Evolutionary conservation across 2,113 vertebrate genomes (phyloP), one percentile per base, ranked within the genome.

Genomic region (Cromileptes altivelis): DNA sequence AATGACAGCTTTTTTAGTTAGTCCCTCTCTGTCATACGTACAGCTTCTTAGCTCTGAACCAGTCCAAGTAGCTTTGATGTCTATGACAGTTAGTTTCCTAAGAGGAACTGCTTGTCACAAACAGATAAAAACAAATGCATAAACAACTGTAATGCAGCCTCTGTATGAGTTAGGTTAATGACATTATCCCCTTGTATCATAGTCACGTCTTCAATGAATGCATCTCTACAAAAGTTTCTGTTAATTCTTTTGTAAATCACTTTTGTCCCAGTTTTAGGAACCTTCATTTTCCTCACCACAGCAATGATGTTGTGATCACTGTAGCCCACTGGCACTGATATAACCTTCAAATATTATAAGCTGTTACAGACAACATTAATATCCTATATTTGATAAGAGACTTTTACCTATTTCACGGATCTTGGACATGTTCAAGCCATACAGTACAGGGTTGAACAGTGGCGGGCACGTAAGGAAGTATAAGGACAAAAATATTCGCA

Each of bases 341-440:
- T 37, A 37, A 37, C 6, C 33, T 8, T 37, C 6, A 7, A 37
- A 37, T 0, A 37, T 37, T 37, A 37, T 37, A 37, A 37, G 33
- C 6, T 37, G 33, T 37, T 37, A 6, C 33, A 37, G 33, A 37
- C 42, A 45, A 45, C 11, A 18, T 50, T 18, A 18, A 1, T 50
- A 50, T 17, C 49, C n/a, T 23, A 23, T n/a, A 27, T 17, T 58
- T 27, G 25, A 14, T 5, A 45, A 8, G 23, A 72, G 17, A 77
- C 45, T 81, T 78, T 74, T 86, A 52, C 78, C 73, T 42, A 63
- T 37, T 2, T 4, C 37, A 4, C 83, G 71, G 0, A 85, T 78
- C 25, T 75, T 88, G 0, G 74, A 61, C 33, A 75, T 0, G 1
- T 81, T 69, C 11, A 85, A 25, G 0, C 82, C 86, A 2, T 80